These are phyloP conservation scores for Mormyrus proboscirostris DNA, from an alignment of 2,797 vertebrate species.

Conservation along the genomic window DNA sequence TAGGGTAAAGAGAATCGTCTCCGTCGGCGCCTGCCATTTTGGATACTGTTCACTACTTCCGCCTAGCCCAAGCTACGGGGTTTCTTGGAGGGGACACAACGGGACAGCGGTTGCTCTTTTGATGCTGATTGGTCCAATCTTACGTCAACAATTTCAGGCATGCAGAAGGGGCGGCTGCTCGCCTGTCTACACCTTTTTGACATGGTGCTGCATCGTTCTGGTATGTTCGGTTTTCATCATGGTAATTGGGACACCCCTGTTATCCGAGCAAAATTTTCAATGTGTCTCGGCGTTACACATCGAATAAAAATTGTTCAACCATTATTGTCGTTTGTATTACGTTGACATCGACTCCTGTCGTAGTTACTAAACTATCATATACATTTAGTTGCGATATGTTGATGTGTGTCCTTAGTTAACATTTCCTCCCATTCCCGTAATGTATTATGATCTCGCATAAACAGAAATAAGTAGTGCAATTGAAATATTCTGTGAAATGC, in stretches of 20 bases:
- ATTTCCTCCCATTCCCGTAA: not conserved
- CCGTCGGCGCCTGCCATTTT: slow-evolving; percentile 81
- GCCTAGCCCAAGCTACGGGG: slow-evolving; percentile 53
- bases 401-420: not conserved
- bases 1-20: slow-evolving; percentile 79
- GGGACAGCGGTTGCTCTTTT: slow-evolving; percentile 1
- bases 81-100: slow-evolving; percentile 44
- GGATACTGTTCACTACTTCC: slow-evolving; percentile 38
- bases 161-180: not conserved
- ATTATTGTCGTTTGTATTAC: not conserved
- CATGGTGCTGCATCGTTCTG: not conserved
- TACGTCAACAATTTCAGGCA: not conserved
- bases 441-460: not conserved
- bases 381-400: not conserved
- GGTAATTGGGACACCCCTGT: not conserved
- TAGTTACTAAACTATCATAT: not conserved
- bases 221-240: not conserved
- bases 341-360: not conserved
- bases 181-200: not conserved
- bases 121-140: slow-evolving; percentile 1
- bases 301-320: not conserved
- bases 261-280: not conserved
- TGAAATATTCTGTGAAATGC: not conserved
- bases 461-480: not conserved
- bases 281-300: not conserved